These are phyloP conservation scores for Tapera naevia DNA, from an alignment of 2,797 vertebrate genomes.

Conservation along the genomic window DNA sequence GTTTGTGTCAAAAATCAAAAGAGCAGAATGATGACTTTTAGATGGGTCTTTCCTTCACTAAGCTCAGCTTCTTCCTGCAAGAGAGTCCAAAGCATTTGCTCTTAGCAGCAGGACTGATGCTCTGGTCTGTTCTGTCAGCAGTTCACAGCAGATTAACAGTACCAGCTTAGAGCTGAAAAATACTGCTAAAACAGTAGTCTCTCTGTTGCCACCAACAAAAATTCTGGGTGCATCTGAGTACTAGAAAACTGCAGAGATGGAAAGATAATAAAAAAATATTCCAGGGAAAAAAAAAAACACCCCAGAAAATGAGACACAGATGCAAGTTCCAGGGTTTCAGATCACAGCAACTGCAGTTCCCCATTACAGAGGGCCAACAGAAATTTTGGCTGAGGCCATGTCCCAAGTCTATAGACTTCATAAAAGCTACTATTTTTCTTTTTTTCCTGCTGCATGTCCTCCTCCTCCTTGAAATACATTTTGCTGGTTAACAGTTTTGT, in stretches of 20 bases:
- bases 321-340: background rate
- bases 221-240: background rate
- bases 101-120: background rate
- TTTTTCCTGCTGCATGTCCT: background rate
- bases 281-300: background rate
- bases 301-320: background rate
- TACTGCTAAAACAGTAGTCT: background rate
- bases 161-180: background rate
- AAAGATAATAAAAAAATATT: background rate
- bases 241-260: background rate
- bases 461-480: background rate
- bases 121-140: background rate
- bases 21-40: background rate
- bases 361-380: background rate
- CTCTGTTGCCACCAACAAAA: background rate
- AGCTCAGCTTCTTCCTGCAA: background rate
- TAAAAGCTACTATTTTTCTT: background rate
- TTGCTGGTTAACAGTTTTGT: background rate
- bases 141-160: background rate
- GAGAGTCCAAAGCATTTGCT: background rate
- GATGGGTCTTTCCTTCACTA: background rate
- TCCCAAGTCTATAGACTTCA: background rate
- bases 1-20: slow-evolving; percentile 27
- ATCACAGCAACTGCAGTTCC: background rate
- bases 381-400: background rate